Conservation (phyloP, 1,140 invertebrate genomes). For the Hyposmocoma kahamanoa region DNA sequence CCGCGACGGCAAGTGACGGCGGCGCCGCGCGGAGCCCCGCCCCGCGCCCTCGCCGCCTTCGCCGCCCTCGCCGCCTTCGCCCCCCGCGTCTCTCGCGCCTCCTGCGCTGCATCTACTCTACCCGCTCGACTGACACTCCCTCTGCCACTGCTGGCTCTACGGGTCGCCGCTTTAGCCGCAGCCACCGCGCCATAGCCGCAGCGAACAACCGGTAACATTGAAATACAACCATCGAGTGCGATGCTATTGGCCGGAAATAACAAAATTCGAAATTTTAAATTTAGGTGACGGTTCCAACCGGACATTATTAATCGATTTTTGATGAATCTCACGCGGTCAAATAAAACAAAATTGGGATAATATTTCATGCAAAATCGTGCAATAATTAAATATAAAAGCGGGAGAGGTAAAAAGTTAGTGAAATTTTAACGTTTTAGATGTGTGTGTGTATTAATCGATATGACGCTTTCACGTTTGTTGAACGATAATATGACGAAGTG, state of each 20-base stretch:
- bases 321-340: not conserved
- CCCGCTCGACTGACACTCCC: conserved; percentile 25
- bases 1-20: conserved; percentile 78
- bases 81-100: conserved; percentile 8
- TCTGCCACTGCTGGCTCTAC: conserved; percentile 19
- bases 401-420: not conserved
- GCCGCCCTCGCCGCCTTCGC: conserved; percentile 17
- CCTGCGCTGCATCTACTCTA: conserved; percentile 20
- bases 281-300: too few species aligned
- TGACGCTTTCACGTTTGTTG: not conserved
- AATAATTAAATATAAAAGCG: not conserved
- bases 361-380: not conserved
- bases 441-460: not conserved
- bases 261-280: too few species aligned
- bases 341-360: too few species aligned
- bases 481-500: not conserved
- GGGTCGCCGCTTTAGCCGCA: too few species aligned
- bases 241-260: too few species aligned
- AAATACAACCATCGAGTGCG: too few species aligned
- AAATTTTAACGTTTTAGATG: not conserved
- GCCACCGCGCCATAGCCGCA: too few species aligned
- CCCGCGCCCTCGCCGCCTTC: conserved; percentile 32
- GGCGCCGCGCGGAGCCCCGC: conserved; percentile 64
- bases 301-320: conserved; percentile 1
- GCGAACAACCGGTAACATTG: too few species aligned